Conservation (phyloP, 2,888 invertebrate genomes). For the Cryptus armator region DNA sequence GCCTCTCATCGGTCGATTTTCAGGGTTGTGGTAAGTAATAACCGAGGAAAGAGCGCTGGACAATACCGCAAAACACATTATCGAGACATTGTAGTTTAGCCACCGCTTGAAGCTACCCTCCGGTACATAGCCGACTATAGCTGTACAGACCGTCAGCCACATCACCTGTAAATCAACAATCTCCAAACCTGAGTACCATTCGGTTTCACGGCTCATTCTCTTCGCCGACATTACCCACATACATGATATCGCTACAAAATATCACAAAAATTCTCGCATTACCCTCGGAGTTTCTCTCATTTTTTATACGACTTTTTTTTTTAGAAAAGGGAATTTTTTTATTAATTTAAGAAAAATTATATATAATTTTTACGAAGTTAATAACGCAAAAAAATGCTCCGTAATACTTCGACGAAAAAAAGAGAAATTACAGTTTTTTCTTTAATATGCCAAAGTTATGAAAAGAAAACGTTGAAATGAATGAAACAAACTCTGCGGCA, state of each 20-base stretch:
- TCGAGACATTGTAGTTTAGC: constrained; percentile 92
- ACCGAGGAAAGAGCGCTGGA: constrained; percentile 96
- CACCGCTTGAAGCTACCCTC: constrained; percentile 92
- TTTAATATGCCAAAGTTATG: background rate
- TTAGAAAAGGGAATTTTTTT: too few species aligned
- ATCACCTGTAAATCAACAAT: constrained; percentile 89
- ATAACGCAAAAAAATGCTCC: background rate
- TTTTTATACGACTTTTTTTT: background rate
- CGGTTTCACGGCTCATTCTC: background rate
- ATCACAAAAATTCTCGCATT: background rate
- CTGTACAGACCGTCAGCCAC: constrained; percentile 95
- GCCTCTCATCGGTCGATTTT: constrained; percentile 93
- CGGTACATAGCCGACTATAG: constrained; percentile 93
- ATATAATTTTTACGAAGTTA: background rate
- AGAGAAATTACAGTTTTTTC: background rate
- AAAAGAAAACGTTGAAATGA: background rate
- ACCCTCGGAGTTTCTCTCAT: constrained; percentile 6
- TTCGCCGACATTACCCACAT: background rate
- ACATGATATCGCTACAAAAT: background rate
- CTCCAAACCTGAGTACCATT: constrained; percentile 65
- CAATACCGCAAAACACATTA: constrained; percentile 97
- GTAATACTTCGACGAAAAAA: background rate
- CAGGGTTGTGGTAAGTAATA: constrained; percentile 93
- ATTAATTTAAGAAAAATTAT: background rate
- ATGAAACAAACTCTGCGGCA: background rate